Evolutionary conservation across 2,888 invertebrate species (phyloP).

Genomic region (Phorcus lineatus): DNA sequence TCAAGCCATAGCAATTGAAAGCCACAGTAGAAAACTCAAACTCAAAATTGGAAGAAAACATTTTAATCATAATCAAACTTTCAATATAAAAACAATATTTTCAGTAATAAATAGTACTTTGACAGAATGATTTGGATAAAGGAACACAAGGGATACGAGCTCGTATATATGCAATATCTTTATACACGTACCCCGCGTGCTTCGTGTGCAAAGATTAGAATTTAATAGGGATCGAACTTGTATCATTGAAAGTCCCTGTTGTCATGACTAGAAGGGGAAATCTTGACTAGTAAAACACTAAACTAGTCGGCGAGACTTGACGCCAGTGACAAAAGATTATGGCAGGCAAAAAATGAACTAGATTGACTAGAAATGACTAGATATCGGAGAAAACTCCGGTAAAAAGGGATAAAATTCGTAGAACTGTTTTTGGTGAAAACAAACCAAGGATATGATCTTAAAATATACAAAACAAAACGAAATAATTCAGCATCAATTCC

Average conservation of each 20-base stretch:
- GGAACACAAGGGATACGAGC: not conserved
- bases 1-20: not conserved
- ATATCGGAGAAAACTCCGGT: not conserved
- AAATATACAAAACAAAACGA: slow-evolving; percentile 15
- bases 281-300: not conserved
- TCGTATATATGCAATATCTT: not conserved
- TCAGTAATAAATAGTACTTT: slow-evolving; percentile 29
- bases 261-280: not conserved
- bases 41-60: not conserved
- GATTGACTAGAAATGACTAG: slow-evolving; percentile 23
- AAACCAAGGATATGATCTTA: not conserved
- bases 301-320: not conserved
- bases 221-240: not conserved
- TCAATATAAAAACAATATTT: slow-evolving; percentile 28
- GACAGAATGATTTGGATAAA: slow-evolving; percentile 14
- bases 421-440: not conserved
- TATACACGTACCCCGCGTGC: slow-evolving; percentile 2
- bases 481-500: not conserved
- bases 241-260: not conserved
- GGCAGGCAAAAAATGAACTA: not conserved
- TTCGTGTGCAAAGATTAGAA: not conserved
- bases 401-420: not conserved
- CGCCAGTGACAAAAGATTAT: slow-evolving; percentile 16
- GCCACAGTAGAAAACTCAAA: not conserved
- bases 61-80: slow-evolving; percentile 27